Conservation (phyloP, 1,140 invertebrate species). For the Lamellibrachia luymesi region DNA sequence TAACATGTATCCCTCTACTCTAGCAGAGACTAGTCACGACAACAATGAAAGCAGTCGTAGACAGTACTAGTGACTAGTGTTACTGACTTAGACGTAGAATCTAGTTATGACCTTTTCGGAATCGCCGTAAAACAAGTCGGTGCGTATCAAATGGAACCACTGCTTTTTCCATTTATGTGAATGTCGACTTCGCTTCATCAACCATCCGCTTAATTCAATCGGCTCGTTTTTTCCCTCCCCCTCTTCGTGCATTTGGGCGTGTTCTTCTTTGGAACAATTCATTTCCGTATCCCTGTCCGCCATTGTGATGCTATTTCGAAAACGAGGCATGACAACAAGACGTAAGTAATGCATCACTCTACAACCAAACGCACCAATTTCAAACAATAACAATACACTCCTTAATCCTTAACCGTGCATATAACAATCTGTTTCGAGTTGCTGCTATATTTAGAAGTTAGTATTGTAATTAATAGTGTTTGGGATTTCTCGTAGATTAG, state of each 20-base stretch:
- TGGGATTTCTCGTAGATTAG: too few species aligned
- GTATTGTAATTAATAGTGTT: too few species aligned
- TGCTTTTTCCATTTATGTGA: slow-evolving; percentile 47
- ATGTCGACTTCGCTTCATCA: slow-evolving; percentile 46
- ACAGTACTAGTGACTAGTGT: too few species aligned
- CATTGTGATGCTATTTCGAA: slow-evolving; percentile 21
- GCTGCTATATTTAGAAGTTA: too few species aligned
- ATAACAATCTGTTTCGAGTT: not conserved
- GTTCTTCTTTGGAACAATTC: slow-evolving; percentile 12
- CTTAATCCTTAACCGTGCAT: not conserved
- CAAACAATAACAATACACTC: not conserved
- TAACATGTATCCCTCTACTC: too few species aligned
- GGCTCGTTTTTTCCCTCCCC: not conserved
- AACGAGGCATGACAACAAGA: not conserved
- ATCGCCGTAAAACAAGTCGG: slow-evolving; percentile 47
- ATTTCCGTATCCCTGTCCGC: slow-evolving; percentile 10
- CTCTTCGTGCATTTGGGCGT: slow-evolving; percentile 11
- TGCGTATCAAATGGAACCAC: slow-evolving; percentile 50
- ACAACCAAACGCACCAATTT: not conserved
- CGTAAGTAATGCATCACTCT: not conserved
- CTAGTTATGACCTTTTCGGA: slow-evolving; percentile 40
- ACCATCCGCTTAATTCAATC: slow-evolving; percentile 36
- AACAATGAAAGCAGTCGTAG: too few species aligned
- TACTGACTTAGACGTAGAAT: not conserved
- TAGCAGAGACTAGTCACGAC: too few species aligned